phyloP scores from a whole-genome alignment of 2,797 vertebrate genomes.

The Oreochromis grahami region DNA sequence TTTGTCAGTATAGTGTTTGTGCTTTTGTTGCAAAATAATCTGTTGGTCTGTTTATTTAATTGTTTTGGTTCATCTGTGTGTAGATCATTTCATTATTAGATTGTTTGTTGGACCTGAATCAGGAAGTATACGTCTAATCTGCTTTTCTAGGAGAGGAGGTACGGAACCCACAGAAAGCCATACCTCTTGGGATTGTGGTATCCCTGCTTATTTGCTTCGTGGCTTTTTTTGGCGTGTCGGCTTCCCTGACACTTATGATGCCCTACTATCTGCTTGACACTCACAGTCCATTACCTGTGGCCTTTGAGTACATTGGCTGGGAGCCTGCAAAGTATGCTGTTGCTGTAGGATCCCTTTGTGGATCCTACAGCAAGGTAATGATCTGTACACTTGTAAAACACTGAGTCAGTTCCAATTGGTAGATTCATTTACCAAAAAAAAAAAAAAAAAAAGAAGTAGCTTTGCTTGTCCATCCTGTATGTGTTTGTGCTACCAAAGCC shows the following conservation, averaged over 20 bases:
- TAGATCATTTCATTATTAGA: accelerated
- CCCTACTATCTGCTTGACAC: constrained; percentile 78
- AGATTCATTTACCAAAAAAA: neutral
- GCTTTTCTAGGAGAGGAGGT: constrained; percentile 78
- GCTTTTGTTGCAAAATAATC: neutral
- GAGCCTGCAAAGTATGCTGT: constrained; percentile 73
- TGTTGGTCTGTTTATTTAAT: neutral
- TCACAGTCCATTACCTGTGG: constrained; percentile 74
- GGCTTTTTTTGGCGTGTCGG: constrained; percentile 78
- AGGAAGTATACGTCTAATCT: neutral
- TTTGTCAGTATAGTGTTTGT: neutral
- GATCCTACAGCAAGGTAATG: constrained; percentile 78
- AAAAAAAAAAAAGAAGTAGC: neutral
- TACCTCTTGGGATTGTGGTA: constrained; percentile 74
- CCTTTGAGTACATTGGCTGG: constrained; percentile 80
- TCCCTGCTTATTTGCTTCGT: constrained; percentile 81
- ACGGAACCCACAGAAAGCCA: constrained; percentile 74
- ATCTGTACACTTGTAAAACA: neutral
- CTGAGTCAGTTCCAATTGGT: neutral
- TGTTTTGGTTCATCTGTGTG: neutral
- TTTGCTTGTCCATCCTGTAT: neutral
- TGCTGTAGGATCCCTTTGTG: constrained; percentile 79
- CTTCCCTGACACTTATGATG: constrained; percentile 81
- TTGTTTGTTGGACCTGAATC: neutral
- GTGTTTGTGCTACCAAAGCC: neutral